Conservation (phyloP, 1,140 invertebrate species). For the Calycopis cecrops region DNA sequence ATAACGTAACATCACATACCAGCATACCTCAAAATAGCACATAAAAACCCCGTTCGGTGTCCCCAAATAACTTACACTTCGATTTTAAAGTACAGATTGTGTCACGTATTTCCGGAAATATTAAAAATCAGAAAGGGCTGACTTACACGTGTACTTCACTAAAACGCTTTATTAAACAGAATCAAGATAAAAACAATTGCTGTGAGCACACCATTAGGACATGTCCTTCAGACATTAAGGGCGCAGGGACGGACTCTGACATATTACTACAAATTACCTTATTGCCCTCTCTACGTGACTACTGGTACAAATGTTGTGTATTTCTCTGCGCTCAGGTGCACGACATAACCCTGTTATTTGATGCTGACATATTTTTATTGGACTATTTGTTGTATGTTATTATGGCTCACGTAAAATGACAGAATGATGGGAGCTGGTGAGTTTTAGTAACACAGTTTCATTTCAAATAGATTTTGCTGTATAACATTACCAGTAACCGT, state of each 20-base stretch:
- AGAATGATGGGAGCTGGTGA: too few relatives aligned
- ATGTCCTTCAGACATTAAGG: slow-evolving; percentile 51
- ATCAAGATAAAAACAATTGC: slow-evolving; percentile 20
- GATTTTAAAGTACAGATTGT: too few relatives aligned
- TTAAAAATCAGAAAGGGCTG: not conserved
- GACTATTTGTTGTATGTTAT: not conserved
- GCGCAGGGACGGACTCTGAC: slow-evolving; percentile 58
- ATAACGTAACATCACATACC: too few relatives aligned
- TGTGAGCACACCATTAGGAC: slow-evolving; percentile 36
- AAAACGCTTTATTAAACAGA: not conserved
- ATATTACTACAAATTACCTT: slow-evolving; percentile 53
- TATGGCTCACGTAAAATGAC: not conserved
- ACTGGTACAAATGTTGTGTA: slow-evolving; percentile 14
- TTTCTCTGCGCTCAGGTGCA: slow-evolving; percentile 14
- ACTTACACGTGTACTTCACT: not conserved
- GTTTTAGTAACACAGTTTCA: not conserved
- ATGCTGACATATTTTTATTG: slow-evolving; percentile 20
- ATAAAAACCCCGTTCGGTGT: too few relatives aligned
- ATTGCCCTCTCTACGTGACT: slow-evolving; percentile 56
- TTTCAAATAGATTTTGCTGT: not conserved
- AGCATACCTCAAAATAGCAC: too few relatives aligned
- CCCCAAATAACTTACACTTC: too few relatives aligned
- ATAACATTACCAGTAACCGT: too few relatives aligned
- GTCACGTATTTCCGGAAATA: too few relatives aligned
- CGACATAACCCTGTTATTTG: slow-evolving; percentile 13